phyloP scores from a whole-genome alignment of 2,888 invertebrate genomes.

The Chydorus sphaericus region DNA sequence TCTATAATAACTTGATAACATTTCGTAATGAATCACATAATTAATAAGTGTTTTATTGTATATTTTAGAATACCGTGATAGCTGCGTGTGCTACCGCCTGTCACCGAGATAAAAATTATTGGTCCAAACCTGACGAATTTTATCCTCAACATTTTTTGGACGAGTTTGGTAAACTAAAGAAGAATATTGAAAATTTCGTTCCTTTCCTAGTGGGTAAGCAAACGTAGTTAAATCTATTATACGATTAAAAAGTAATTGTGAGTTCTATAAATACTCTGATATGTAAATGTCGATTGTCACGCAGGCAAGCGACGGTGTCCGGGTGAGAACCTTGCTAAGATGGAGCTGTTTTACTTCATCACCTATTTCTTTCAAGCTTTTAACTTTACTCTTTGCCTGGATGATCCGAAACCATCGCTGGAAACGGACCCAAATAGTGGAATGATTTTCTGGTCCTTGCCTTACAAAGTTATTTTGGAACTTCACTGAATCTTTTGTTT shows the following conservation, averaged over 20 bases:
- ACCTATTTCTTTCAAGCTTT: not conserved
- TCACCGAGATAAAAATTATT: conserved; percentile 3
- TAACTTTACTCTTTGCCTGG: not conserved
- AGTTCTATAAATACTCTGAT: too few species aligned
- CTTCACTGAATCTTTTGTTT: not conserved
- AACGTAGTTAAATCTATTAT: not conserved
- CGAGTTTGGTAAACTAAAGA: not conserved
- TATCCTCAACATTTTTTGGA: conserved; percentile 11
- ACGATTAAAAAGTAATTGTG: not conserved
- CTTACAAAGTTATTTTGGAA: conserved; percentile 3
- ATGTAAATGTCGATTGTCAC: too few species aligned
- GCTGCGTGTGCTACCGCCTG: not conserved
- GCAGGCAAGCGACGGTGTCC: conserved; percentile 8
- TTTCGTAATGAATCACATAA: not conserved
- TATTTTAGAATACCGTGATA: conserved; percentile 2
- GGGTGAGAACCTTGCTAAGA: too few species aligned
- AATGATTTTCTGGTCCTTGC: not conserved
- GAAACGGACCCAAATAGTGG: not conserved
- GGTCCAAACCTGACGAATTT: conserved; percentile 10
- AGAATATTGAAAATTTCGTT: not conserved
- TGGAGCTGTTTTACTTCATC: too few species aligned
- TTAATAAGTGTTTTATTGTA: not conserved
- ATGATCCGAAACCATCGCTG: not conserved
- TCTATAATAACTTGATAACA: too few species aligned
- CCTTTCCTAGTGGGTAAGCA: conserved; percentile 4